These are phyloP conservation scores for Lepas anatifera DNA, from an alignment of 2,888 invertebrate species.

Conservation along the genomic window DNA sequence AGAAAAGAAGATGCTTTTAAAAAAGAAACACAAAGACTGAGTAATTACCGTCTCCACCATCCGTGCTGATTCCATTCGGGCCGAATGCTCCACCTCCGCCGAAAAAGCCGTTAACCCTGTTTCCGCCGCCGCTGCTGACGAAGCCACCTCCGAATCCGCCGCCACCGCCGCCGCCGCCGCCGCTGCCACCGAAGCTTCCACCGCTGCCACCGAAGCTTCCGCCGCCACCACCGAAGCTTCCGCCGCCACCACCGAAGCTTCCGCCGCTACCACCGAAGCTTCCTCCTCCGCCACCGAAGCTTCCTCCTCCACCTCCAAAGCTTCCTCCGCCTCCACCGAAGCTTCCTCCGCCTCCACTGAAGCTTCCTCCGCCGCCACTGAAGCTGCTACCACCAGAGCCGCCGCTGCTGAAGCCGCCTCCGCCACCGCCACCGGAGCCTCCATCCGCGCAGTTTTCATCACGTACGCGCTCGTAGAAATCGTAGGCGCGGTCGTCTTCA, in stretches of 20 bases:
- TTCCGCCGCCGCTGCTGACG: not conserved
- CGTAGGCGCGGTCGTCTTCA: constrained; percentile 51
- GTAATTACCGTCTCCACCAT: constrained; percentile 55
- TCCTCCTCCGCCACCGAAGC: not conserved
- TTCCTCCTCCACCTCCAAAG: not conserved
- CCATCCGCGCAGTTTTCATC: not conserved
- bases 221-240: not conserved
- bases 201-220: not conserved
- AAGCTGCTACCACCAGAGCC: not conserved
- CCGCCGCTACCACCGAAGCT: not conserved
- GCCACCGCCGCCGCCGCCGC: not conserved
- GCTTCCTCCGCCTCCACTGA: not conserved
- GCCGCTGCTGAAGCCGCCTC: not conserved
- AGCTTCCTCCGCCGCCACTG: not conserved
- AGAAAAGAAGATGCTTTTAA: too few relatives aligned
- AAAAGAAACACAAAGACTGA: too few relatives aligned
- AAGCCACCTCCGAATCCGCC: not conserved
- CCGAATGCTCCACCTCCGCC: not conserved
- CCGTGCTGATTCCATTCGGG: not conserved
- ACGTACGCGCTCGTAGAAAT: constrained; percentile 55
- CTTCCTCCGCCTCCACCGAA: not conserved
- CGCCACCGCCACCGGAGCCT: not conserved
- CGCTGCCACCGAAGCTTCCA: not conserved
- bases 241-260: not conserved
- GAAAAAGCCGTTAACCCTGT: not conserved